Percentiles rank a stretch among this genome's conserved stretches.
Conservation (phyloP, 2,888 invertebrate genomes). For the Noctua janthe region DNA sequence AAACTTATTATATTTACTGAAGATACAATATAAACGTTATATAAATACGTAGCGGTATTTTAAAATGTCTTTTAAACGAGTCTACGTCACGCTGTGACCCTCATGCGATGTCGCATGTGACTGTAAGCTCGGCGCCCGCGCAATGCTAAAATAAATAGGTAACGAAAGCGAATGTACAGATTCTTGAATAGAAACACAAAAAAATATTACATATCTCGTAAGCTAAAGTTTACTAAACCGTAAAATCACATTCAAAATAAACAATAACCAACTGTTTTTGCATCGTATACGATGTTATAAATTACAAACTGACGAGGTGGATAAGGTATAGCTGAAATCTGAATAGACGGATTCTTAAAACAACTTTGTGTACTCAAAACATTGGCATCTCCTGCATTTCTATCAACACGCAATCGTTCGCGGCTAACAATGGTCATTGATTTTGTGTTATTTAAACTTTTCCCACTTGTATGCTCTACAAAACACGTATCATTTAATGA, state of each 20-base stretch:
- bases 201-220: constrained; percentile 28
- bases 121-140: constrained; percentile 41
- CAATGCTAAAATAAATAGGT: constrained; percentile 41
- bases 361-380: constrained; percentile 53
- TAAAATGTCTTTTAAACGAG: constrained; percentile 58
- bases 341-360: constrained; percentile 50
- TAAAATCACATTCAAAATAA: constrained; percentile 56
- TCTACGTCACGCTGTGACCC: constrained; percentile 51
- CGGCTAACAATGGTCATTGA: constrained; percentile 38
- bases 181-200: constrained; percentile 21
- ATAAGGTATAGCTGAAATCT: constrained; percentile 42
- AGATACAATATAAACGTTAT: constrained; percentile 53
- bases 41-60: constrained; percentile 50
- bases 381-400: constrained; percentile 48
- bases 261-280: constrained; percentile 55
- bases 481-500: constrained; percentile 21
- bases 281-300: constrained; percentile 54
- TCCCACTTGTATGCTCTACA: constrained; percentile 12
- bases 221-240: constrained; percentile 44
- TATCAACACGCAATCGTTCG: constrained; percentile 45
- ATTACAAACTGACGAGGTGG: constrained; percentile 51
- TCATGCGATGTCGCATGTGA: constrained; percentile 44
- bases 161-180: constrained; percentile 30
- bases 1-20: constrained; percentile 69
- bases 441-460: constrained; percentile 44